Evolutionary conservation across 2,797 vertebrate species (phyloP).

Genomic region (Cyclopterus lumpus): DNA sequence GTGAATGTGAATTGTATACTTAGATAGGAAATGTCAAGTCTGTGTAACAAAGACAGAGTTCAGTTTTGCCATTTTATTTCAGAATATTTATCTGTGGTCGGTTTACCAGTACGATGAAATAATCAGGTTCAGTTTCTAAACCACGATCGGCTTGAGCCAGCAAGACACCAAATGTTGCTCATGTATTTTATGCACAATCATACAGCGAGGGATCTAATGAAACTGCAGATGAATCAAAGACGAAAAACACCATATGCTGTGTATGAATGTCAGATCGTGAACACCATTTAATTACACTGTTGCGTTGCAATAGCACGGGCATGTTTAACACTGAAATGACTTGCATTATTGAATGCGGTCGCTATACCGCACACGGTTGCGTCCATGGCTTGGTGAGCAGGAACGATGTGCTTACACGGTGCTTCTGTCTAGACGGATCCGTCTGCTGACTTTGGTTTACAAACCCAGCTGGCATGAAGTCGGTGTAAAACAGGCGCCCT

Average conservation of each 20-base stretch:
- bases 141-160: constrained; percentile 33
- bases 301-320: background rate
- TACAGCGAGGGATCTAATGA: constrained; percentile 15
- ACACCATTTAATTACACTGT: background rate
- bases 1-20: constrained; percentile 52
- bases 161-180: constrained; percentile 22
- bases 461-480: constrained; percentile 50
- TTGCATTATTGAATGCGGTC: constrained; percentile 26
- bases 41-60: background rate
- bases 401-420: constrained; percentile 33
- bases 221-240: constrained; percentile 15
- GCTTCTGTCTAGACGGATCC: constrained; percentile 38
- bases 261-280: constrained; percentile 22
- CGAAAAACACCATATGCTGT: background rate
- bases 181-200: background rate
- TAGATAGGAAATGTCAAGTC: constrained; percentile 20
- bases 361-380: constrained; percentile 11
- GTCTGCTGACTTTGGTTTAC: constrained; percentile 52
- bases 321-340: background rate
- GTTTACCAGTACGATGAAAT: constrained; percentile 11
- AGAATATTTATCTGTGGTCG: constrained; percentile 26
- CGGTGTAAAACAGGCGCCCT: constrained; percentile 43
- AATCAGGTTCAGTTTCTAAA: constrained; percentile 13
- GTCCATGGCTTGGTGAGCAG: constrained; percentile 24
- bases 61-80: constrained; percentile 4